Evolutionary conservation across 2,888 invertebrate species (phyloP), one percentile per base, ranked within the genome.

Genomic region (Andrena bicolor): DNA sequence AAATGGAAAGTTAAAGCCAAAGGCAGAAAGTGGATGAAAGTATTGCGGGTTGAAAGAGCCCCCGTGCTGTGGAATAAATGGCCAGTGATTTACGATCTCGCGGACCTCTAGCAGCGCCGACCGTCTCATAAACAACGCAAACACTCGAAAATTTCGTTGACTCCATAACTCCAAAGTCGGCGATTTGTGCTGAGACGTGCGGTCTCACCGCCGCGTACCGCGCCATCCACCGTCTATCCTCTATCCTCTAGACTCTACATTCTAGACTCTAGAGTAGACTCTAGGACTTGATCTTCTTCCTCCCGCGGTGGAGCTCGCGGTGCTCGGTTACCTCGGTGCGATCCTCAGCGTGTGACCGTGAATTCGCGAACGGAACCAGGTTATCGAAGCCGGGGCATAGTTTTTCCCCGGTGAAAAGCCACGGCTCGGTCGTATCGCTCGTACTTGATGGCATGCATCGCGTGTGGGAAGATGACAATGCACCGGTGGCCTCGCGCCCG

Each of bases 401-500:
- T 73, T 76, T 75, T 69, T 66, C 64, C 69, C 65, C 13, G 53
- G 7, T 53, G 76, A 51, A 74, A 53, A 60, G 51, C 28, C 23
- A 51, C 35, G 10, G 48, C 75, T 28, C 35, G 53, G 41, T 63
- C 60, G 65, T 69, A 69, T 83, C 79, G 80, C 77, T 84, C 77
- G 81, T 76, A 83, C 77, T 86, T 84, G 82, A 85, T 77, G 68
- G 61, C 64, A 75, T 56, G 68, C 77, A 75, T 86, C 82, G 86
- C 80, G 90, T 88, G 91, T 91, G 89, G 90, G 90, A 91, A 89
- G 90, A 90, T 90, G 90, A 91, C 90, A 90, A 91, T 91, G 91
- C 88, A 91, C 90, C 82, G 82, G 80, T 85, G 90, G 87, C 90
- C 90, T 90, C 90, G 90, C 89, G 90, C 90, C 83, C 90, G 88